Percentiles rank a stretch among this genome's conserved stretches.
phyloP scores from a whole-genome alignment of 2,888 invertebrate species.

The Drosophila antonietae region DNA sequence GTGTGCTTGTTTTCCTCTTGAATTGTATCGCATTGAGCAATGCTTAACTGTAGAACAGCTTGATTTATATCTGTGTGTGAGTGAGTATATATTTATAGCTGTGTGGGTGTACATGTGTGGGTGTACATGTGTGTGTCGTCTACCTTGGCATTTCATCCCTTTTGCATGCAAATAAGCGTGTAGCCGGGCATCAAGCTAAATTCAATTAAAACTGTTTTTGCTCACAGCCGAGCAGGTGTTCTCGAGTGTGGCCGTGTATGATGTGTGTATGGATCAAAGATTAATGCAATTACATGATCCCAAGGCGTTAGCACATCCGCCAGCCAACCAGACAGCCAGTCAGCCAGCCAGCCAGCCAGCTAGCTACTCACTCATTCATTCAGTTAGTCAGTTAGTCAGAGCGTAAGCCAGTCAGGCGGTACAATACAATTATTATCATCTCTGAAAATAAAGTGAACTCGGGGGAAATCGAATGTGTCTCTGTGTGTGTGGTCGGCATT shows the following conservation, averaged over 20 bases:
- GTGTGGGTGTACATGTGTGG: neutral
- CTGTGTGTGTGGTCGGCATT: neutral
- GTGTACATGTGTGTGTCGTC: neutral
- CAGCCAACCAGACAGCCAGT: neutral
- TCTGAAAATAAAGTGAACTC: slow-evolving; percentile 64
- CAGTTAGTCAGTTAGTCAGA: slow-evolving; percentile 5
- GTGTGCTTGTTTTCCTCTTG: neutral
- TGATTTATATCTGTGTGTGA: slow-evolving; percentile 37
- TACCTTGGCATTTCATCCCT: slow-evolving; percentile 27
- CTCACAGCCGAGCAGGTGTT: slow-evolving; percentile 7
- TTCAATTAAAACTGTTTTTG: slow-evolving; percentile 66
- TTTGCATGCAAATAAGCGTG: slow-evolving; percentile 57
- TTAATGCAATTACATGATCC: slow-evolving; percentile 69
- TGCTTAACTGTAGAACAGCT: slow-evolving; percentile 37
- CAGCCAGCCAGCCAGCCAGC: neutral
- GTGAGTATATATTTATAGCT: neutral
- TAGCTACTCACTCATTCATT: neutral
- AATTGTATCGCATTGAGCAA: slow-evolving; percentile 31
- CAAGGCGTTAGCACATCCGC: slow-evolving; percentile 44
- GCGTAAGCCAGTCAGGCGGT: slow-evolving; percentile 36
- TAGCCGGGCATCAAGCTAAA: slow-evolving; percentile 38
- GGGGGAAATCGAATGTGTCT: slow-evolving; percentile 54
- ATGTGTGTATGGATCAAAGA: slow-evolving; percentile 35
- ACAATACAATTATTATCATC: slow-evolving; percentile 70
- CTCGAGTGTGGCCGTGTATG: slow-evolving; percentile 11